phyloP scores from a whole-genome alignment of 2,113 vertebrate genomes.

The Steatornis caripensis region DNA sequence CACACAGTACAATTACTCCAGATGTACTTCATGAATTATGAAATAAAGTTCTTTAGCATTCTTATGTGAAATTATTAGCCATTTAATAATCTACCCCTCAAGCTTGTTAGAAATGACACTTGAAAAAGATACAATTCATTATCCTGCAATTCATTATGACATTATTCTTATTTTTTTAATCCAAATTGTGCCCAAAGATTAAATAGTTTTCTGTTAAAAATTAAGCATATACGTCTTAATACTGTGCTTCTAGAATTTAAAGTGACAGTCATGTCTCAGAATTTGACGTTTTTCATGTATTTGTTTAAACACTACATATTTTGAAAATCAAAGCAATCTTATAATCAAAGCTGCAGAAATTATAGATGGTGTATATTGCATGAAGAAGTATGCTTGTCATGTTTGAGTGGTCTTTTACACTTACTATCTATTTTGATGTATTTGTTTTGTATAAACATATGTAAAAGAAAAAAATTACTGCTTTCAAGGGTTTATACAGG shows the following conservation, averaged over 20 bases:
- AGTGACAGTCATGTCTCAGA: neutral
- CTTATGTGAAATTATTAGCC: conserved; percentile 64
- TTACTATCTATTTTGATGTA: neutral
- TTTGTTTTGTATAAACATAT: neutral
- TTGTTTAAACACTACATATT: neutral
- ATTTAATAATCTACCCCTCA: conserved; percentile 68
- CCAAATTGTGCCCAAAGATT: conserved; percentile 51
- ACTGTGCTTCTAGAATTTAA: neutral
- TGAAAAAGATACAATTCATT: conserved; percentile 35
- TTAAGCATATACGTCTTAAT: conserved; percentile 12
- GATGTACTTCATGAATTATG: conserved; percentile 76
- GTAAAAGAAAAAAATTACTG: neutral
- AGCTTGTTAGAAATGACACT: conserved; percentile 57
- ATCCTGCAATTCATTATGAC: conserved; percentile 56
- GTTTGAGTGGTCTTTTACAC: neutral
- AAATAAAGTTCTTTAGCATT: conserved; percentile 62
- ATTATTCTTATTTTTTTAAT: conserved; percentile 52
- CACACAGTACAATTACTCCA: conserved; percentile 65
- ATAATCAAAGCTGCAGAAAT: neutral
- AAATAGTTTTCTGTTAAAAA: conserved; percentile 13
- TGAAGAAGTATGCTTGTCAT: neutral
- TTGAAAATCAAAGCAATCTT: neutral
- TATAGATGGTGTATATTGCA: neutral
- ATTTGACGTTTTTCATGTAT: neutral
- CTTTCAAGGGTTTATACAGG: neutral